A percentile compares a stretch with the other conserved stretches of the same genome.
Conservation (phyloP, 2,797 vertebrate species). For the Enteromius trimaculatus region DNA sequence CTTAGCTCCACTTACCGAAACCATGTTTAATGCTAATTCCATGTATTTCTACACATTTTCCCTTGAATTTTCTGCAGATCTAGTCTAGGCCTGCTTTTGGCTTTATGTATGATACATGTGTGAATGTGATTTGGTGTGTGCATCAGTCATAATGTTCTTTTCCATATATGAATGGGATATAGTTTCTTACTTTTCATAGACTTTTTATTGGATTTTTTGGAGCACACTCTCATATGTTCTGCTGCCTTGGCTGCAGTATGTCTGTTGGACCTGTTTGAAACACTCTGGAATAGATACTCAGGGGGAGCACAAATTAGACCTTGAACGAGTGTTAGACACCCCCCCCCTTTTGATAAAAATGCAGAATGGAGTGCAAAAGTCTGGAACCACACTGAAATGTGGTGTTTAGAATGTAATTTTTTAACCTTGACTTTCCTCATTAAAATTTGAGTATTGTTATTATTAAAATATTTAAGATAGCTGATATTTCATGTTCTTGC, state of each 20-base stretch:
- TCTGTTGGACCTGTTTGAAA: constrained; percentile 42
- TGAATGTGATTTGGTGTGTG: background rate
- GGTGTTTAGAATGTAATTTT: background rate
- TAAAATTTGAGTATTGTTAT: background rate
- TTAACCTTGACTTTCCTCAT: background rate
- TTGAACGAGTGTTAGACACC: constrained; percentile 17
- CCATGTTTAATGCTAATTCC: background rate
- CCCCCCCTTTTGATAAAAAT: background rate
- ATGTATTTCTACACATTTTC: background rate
- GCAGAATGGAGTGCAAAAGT: background rate
- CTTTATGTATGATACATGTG: background rate
- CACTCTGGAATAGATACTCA: constrained; percentile 33
- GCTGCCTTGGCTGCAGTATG: constrained; percentile 1
- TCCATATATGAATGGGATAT: background rate
- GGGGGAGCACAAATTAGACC: constrained; percentile 42
- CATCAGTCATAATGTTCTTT: background rate
- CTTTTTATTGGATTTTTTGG: background rate
- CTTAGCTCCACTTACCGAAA: background rate
- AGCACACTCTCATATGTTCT: background rate
- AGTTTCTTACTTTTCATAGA: background rate
- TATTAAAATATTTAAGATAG: background rate
- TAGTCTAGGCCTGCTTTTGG: background rate
- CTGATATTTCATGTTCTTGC: background rate
- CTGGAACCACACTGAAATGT: background rate
- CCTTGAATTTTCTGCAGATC: background rate